Evolutionary conservation across 2,113 vertebrate genomes (phyloP), one percentile per base, ranked within the genome.

Genomic region (Microtus ochrogaster): DNA sequence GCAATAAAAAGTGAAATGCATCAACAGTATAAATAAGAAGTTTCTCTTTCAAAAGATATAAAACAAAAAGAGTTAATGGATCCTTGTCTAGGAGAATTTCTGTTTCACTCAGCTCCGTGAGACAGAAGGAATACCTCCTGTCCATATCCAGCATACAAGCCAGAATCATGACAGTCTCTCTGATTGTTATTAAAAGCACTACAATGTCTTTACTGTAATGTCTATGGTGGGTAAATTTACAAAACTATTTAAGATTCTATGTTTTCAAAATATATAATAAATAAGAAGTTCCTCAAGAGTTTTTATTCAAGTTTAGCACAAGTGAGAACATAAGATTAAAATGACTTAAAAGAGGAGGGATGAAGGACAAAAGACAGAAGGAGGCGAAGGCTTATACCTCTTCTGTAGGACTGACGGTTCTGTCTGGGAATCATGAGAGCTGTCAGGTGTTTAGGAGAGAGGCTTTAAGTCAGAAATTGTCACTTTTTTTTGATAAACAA

Each of bases 181-280:
- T 17, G 66, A 90, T 90, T 92, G 55, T 95, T 44, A 94, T 91
- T 94, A 82, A 87, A 92, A 92, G 63, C n/a, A 91, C n/a, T 89
- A 86, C 44, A 58, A 14, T 76, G 91, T 86, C 65, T 96, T 96
- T 76, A 47, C 19, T 91, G 1, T 49, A 47, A 74, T 92, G 28
- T 90, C 33, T 70, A 72, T 84, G 30, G 13, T 83, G 36, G 3
- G 63, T 94, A 92, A 92, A 61, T 44, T 63, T 85, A 89, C 65
- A 55, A 44, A 82, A 89, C 21, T n/a, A 70, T 55, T 93, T 16
- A 30, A 7, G 33, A 90, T 65, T 86, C 14, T 76, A 7, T 58
- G 58, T 81, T 36, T 83, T 89, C 82, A 74, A 86, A 82, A 91
- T 92, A 65, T 66, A 24, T 84, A 90, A 10, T 92, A 58, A 81